Evolutionary conservation across 37 sponge, comb jelly and placozoan genomes (phyloP), one percentile per base, ranked within the genome.

Genomic region (Cladorhizidae sp.): DNA sequence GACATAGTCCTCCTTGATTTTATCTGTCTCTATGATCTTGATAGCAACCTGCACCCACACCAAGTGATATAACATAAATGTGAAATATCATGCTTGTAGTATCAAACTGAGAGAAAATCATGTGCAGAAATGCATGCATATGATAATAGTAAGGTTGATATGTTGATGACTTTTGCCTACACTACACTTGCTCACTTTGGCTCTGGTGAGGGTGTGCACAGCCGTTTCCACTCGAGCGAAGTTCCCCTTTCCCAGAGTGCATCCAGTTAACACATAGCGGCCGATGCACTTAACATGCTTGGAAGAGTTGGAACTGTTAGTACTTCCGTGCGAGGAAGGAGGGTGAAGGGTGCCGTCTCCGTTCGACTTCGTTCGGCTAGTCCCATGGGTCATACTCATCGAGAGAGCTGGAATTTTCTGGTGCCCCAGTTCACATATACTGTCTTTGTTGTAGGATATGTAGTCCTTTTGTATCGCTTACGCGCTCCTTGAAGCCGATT

Each of bases 171-270:
- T n/a, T n/a, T n/a, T n/a, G n/a, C n/a, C n/a, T n/a, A n/a, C n/a
- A n/a, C n/a, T n/a, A n/a, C 9, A 45, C 49, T 45, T 45, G 49
- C 49, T 45, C 61, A 98, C 98, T 90, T 95, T 98, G 26, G 92
- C 78, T 54, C 88, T 79, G 33, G 92, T 98, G 35, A 95, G 84
- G 9, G 96, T 86, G 68, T 98, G 98, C 40, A 86, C 75, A 0
- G 98, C 98, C 22, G 88, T 77, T 72, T 95, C 98, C 18, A 98
- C 98, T 31, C 98, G 70, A 11, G 98, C 98, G 67, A 98, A 98
- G 83, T 98, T 98, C 51, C 98, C 98, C 73, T 98, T 98, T 0
- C 98, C 98, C 37, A 98, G 90, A 0, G 94, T 91, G 67, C 83
- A 56, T 15, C 89, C 94, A 20, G 90, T 81, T 32, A 98, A 75